Evolutionary conservation across 2,888 invertebrate genomes (phyloP).

Genomic region (Tiliacea citrago): DNA sequence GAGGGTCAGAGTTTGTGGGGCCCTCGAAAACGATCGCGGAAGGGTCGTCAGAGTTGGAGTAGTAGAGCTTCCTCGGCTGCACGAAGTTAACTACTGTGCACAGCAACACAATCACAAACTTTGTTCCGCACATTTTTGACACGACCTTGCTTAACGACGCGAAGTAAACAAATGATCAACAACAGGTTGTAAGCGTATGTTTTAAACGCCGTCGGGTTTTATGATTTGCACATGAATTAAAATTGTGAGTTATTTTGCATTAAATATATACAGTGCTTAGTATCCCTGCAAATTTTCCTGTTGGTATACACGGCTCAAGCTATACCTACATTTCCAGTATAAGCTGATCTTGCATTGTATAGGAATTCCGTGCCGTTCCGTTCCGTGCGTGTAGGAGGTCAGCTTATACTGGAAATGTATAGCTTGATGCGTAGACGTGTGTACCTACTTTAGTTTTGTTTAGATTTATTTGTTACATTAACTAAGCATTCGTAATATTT

Average conservation of each 20-base stretch:
- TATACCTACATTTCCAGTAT: too few relatives aligned
- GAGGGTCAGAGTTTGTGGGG: slow-evolving; percentile 75
- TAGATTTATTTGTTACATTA: background rate
- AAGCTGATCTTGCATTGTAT: too few relatives aligned
- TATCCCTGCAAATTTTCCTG: slow-evolving; percentile 44
- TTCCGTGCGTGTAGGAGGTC: too few relatives aligned
- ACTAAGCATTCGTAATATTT: background rate
- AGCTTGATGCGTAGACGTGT: too few relatives aligned
- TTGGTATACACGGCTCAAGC: too few relatives aligned
- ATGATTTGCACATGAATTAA: slow-evolving; percentile 57
- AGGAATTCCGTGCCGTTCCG: too few relatives aligned
- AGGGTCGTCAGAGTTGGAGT: slow-evolving; percentile 71
- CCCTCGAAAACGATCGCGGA: slow-evolving; percentile 79
- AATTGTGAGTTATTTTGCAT: slow-evolving; percentile 55
- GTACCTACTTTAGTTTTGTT: slow-evolving; percentile 28
- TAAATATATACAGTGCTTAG: slow-evolving; percentile 50
- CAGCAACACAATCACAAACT: slow-evolving; percentile 54
- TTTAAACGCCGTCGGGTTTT: slow-evolving; percentile 46
- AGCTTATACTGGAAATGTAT: too few relatives aligned
- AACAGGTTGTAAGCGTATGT: slow-evolving; percentile 54
- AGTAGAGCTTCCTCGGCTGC: slow-evolving; percentile 68
- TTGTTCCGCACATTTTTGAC: slow-evolving; percentile 56
- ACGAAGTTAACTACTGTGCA: slow-evolving; percentile 55
- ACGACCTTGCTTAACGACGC: slow-evolving; percentile 61
- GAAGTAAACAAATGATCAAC: slow-evolving; percentile 64